A percentile compares a stretch with the other conserved stretches of the same genome.
These are phyloP conservation scores for Odontamblyopus rebecca DNA, from an alignment of 2,797 vertebrate species.

Conservation along the genomic window DNA sequence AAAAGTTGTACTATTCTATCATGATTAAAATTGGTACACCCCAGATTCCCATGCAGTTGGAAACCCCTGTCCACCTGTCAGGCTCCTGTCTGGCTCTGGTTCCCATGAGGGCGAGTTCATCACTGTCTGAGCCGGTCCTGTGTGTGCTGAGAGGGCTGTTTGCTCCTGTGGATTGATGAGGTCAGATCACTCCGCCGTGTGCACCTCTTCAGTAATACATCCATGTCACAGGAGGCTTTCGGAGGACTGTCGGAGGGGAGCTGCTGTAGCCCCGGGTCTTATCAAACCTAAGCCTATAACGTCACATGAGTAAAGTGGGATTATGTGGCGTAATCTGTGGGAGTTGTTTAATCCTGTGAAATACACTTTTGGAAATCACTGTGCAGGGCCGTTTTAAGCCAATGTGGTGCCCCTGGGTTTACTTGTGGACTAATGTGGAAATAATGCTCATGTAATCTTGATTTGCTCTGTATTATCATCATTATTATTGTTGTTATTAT, in stretches of 20 bases:
- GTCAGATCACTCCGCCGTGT: constrained; percentile 11
- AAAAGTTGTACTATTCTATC: too few relatives aligned
- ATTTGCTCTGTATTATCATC: too few relatives aligned
- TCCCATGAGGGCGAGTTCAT: constrained; percentile 12
- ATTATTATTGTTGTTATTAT: too few relatives aligned
- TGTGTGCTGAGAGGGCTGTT: constrained; percentile 13
- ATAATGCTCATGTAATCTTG: too few relatives aligned
- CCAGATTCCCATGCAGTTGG: too few relatives aligned
- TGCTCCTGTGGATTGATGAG: constrained; percentile 7
- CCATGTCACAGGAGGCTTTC: constrained; percentile 7
- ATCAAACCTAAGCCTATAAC: constrained; percentile 1
- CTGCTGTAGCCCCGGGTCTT: background rate
- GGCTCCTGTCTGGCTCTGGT: background rate
- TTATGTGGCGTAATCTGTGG: background rate
- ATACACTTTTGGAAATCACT: background rate
- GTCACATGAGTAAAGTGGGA: background rate
- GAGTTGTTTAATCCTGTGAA: background rate
- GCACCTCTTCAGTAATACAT: background rate
- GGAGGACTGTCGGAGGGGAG: background rate
- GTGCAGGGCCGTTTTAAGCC: too few relatives aligned
- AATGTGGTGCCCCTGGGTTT: too few relatives aligned
- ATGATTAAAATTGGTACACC: too few relatives aligned
- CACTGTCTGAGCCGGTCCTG: background rate
- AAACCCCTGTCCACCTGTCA: background rate
- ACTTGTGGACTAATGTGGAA: too few relatives aligned